Evolutionary conservation across 2,113 vertebrate species (phyloP).

Genomic region (Poecile atricapillus): DNA sequence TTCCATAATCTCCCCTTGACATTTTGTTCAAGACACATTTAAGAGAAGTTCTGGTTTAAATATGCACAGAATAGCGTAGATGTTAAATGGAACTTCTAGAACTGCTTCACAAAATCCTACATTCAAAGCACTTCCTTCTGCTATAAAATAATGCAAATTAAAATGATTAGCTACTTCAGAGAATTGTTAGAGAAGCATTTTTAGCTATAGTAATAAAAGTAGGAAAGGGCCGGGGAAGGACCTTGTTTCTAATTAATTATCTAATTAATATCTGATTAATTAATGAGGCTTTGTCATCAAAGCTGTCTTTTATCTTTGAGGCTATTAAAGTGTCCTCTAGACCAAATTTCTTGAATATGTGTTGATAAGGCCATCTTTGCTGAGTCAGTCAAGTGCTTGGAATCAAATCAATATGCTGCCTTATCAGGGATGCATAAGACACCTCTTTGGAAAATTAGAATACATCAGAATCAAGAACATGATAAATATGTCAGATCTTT

Average conservation of each 20-base stretch:
- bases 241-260: slow-evolving; percentile 39
- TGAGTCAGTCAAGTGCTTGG: slow-evolving; percentile 22
- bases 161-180: slow-evolving; percentile 28
- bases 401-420: not conserved
- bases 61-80: rapidly evolving
- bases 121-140: not conserved
- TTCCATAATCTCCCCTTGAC: not conserved
- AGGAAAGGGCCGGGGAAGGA: not conserved
- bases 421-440: slow-evolving; percentile 1
- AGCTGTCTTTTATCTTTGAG: slow-evolving; percentile 34
- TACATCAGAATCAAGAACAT: not conserved
- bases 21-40: not conserved
- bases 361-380: slow-evolving; percentile 34
- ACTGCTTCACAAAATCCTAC: not conserved
- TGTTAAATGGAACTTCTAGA: not conserved
- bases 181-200: not conserved
- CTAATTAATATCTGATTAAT: slow-evolving; percentile 53
- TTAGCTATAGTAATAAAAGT: slow-evolving; percentile 23
- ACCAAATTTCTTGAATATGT: slow-evolving; percentile 17
- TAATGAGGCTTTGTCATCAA: slow-evolving; percentile 47
- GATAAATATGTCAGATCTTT: slow-evolving; percentile 22
- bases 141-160: slow-evolving; percentile 20
- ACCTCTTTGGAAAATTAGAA: slow-evolving; percentile 25
- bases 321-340: slow-evolving; percentile 18
- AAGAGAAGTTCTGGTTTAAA: not conserved